A percentile compares a stretch with the other conserved stretches of the same genome.
Evolutionary conservation across 2,113 vertebrate species (phyloP).

Genomic region (Prionailurus viverrinus): DNA sequence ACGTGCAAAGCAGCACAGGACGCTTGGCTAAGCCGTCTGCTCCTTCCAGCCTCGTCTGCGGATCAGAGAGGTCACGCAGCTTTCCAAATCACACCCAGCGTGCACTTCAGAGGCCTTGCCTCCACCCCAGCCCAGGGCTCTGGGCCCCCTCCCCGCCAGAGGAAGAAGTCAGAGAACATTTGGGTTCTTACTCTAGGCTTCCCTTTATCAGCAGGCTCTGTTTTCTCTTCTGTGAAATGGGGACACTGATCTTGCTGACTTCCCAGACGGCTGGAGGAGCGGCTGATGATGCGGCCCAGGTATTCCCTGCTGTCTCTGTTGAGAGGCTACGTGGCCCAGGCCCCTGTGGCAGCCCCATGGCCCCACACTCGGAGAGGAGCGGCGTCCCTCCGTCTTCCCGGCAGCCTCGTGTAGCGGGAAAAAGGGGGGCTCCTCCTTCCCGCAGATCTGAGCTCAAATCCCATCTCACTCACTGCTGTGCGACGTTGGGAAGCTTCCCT

Average conservation of each 20-base stretch:
- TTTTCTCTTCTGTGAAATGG: not conserved
- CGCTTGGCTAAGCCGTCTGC: accelerated
- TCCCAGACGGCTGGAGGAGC: not conserved
- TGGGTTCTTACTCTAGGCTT: not conserved
- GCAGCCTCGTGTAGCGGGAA: not conserved
- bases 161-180: not conserved
- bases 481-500: accelerated
- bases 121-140: not conserved
- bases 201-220: not conserved
- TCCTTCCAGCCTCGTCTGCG: accelerated
- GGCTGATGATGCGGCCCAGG: accelerated
- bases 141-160: accelerated
- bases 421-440: accelerated
- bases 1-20: accelerated
- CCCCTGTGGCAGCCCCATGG: accelerated
- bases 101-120: not conserved
- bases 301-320: accelerated
- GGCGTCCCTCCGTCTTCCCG: accelerated
- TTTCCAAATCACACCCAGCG: accelerated
- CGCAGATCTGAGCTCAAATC: not conserved
- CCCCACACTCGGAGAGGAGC: too few relatives aligned
- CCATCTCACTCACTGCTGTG: not conserved
- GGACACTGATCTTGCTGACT: not conserved
- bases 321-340: not conserved
- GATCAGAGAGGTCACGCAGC: not conserved